Evolutionary conservation across 2,797 vertebrate species (phyloP).

Genomic region (Phrynocephalus guinanensis): DNA sequence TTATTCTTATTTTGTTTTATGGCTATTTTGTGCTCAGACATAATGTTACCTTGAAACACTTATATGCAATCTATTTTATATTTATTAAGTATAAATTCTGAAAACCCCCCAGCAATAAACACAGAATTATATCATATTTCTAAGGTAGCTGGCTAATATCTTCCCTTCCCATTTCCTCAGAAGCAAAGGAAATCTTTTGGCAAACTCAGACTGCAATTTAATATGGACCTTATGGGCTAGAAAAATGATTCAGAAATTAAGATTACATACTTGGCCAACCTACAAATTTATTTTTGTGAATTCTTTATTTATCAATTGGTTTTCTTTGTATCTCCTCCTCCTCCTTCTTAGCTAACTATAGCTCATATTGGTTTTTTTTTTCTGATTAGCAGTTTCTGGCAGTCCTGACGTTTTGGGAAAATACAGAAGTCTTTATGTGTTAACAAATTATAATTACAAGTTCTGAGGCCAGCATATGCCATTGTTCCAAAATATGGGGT

Average conservation of each 20-base stretch:
- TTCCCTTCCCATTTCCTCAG: not conserved
- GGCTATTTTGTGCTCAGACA: too few species aligned
- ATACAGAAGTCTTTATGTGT: conserved; percentile 45
- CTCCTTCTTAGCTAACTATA: conserved; percentile 22
- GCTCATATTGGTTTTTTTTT: conserved; percentile 31
- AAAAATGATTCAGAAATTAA: not conserved
- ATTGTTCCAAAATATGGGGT: conserved; percentile 59
- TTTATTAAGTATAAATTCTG: not conserved
- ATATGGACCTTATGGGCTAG: not conserved
- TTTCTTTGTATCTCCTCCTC: not conserved
- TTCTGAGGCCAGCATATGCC: conserved; percentile 59
- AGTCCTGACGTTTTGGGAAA: conserved; percentile 31
- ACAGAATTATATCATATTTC: not conserved
- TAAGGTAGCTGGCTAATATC: not conserved
- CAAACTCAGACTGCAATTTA: not conserved
- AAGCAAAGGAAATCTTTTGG: not conserved
- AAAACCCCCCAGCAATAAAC: not conserved
- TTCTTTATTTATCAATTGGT: not conserved
- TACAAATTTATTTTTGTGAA: not conserved
- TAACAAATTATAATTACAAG: conserved; percentile 43
- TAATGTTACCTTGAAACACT: too few species aligned
- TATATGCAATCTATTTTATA: not conserved
- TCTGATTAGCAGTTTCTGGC: conserved; percentile 43
- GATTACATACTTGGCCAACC: not conserved
- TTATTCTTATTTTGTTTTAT: too few species aligned